Conservation (phyloP, 1,140 invertebrate species). For the Dendrolimus kikuchii region DNA sequence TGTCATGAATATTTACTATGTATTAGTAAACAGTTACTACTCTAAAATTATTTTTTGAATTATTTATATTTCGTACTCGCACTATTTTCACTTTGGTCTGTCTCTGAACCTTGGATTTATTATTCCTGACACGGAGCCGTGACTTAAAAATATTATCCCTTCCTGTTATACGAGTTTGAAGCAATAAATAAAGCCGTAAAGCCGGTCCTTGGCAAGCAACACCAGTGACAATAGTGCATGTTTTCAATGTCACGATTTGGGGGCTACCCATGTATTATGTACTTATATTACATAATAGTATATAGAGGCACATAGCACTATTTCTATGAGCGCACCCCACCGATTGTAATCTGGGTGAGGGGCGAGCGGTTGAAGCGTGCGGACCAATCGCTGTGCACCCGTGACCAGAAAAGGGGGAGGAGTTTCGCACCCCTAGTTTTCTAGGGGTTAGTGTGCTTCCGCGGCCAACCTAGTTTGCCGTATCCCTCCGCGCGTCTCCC, state of each 20-base stretch:
- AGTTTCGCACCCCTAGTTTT: slow-evolving; percentile 71
- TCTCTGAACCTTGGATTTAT: too few relatives aligned
- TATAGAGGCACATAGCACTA: slow-evolving; percentile 64
- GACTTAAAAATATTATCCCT: too few relatives aligned
- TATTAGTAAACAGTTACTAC: too few relatives aligned
- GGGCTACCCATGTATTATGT: slow-evolving; percentile 43
- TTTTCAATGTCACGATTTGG: slow-evolving; percentile 60
- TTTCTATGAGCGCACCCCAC: slow-evolving; percentile 70
- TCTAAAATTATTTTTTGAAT: too few relatives aligned
- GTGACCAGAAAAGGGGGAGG: slow-evolving; percentile 70
- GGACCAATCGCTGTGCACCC: slow-evolving; percentile 65
- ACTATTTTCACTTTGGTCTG: too few relatives aligned
- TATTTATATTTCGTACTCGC: too few relatives aligned
- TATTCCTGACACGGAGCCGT: too few relatives aligned
- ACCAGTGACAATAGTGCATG: slow-evolving; percentile 1
- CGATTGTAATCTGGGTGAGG: slow-evolving; percentile 69
- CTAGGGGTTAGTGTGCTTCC: slow-evolving; percentile 71
- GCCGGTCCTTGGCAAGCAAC: too few relatives aligned
- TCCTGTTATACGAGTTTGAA: too few relatives aligned
- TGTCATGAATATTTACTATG: too few relatives aligned
- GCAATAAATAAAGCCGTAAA: too few relatives aligned
- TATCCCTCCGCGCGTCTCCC: slow-evolving; percentile 34
- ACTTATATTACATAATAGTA: slow-evolving; percentile 37
- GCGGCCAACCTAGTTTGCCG: slow-evolving; percentile 68
- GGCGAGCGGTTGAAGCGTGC: slow-evolving; percentile 49